A percentile compares a stretch with the other conserved stretches of the same genome.
These are phyloP conservation scores for Drosophila helvetica DNA, from an alignment of 2,888 invertebrate genomes.

Conservation along the genomic window DNA sequence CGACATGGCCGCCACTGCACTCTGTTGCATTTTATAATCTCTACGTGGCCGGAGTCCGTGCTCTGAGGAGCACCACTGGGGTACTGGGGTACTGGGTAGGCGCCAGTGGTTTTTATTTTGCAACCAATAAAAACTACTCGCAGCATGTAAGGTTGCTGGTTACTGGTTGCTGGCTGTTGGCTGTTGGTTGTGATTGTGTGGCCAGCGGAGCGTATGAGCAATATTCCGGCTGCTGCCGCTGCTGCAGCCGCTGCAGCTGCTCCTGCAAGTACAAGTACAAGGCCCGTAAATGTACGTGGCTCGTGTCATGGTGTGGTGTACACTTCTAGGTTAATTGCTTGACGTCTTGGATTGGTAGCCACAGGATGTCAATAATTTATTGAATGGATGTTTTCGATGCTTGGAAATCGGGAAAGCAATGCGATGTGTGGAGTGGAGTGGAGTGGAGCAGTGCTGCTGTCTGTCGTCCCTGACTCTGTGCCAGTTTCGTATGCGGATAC, in stretches of 20 bases:
- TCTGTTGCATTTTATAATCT: conserved; percentile 49
- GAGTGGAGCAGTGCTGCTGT: neutral
- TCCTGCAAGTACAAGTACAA: conserved; percentile 14
- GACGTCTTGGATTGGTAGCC: conserved; percentile 1
- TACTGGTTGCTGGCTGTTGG: neutral
- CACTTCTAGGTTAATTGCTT: conserved; percentile 32
- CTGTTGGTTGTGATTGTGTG: conserved; percentile 15
- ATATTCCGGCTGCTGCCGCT: conserved; percentile 11
- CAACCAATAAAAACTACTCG: conserved; percentile 39
- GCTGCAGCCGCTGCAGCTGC: conserved; percentile 4
- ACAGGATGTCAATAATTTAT: conserved; percentile 9
- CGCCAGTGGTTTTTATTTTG: conserved; percentile 46
- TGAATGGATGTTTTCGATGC: neutral
- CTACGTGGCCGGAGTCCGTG: conserved; percentile 30
- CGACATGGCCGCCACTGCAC: conserved; percentile 27
- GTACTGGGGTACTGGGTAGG: conserved; percentile 7
- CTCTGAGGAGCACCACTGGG: neutral
- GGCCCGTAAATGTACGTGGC: conserved; percentile 10
- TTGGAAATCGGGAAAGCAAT: conserved; percentile 7
- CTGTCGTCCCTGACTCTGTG: neutral
- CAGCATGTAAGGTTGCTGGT: conserved; percentile 19
- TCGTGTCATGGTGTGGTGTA: conserved; percentile 1
- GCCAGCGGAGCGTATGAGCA: conserved; percentile 43
- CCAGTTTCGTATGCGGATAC: neutral
- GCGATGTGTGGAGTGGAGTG: neutral